Conservation (phyloP, 2,888 invertebrate genomes). For the Idaea aversata region DNA sequence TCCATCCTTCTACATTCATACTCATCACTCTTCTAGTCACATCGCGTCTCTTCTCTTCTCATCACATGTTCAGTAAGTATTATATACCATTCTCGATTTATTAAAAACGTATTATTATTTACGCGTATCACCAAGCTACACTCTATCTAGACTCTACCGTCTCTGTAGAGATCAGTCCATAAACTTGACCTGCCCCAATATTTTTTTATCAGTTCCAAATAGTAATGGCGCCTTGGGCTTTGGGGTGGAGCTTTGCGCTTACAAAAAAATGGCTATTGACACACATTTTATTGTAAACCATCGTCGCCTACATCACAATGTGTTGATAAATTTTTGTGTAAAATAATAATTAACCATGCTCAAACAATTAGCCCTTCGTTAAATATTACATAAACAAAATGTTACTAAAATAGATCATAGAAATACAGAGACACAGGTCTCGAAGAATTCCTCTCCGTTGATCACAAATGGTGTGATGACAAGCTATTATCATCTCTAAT, state of each 20-base stretch:
- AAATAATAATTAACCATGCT: neutral
- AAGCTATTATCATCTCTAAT: conserved; percentile 13
- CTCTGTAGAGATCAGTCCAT: neutral
- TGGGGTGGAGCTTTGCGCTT: conserved; percentile 2
- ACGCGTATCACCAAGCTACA: neutral
- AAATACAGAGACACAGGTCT: conserved; percentile 12
- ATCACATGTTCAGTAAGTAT: no score
- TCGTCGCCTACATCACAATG: neutral
- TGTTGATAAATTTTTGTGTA: neutral
- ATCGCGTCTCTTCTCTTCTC: no score
- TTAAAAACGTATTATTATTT: no score
- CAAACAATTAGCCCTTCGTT: conserved; percentile 1
- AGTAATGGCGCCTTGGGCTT: neutral
- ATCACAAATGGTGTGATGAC: conserved; percentile 3
- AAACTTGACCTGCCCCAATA: neutral
- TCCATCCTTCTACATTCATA: no score
- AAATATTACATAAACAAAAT: neutral
- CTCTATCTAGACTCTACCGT: neutral
- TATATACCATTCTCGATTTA: no score
- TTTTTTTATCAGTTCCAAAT: neutral
- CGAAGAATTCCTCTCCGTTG: conserved; percentile 9
- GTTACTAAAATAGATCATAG: conserved; percentile 18
- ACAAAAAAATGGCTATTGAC: neutral
- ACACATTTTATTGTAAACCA: neutral
- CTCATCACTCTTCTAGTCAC: no score